Base-by-base conservation (phyloP, 2,113 vertebrate species). In the Microtus ochrogaster region DNA sequence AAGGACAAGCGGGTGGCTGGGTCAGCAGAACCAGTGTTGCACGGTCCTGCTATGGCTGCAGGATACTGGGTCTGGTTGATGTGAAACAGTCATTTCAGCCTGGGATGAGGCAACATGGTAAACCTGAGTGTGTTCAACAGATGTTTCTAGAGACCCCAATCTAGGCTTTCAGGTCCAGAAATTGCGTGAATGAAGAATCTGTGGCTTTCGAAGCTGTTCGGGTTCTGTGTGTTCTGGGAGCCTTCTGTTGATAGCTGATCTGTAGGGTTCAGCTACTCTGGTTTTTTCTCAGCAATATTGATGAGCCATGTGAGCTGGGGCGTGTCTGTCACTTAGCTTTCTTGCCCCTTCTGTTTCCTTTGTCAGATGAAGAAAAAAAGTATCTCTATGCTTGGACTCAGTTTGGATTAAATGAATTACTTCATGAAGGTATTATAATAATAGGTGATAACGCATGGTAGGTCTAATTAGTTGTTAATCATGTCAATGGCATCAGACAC, bases 31-130 rank as follows among this genome's bases (percentile, higher is more conserved):
- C 13, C 49, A 6, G 73, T 66, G 12, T 16, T 33, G 22, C 11
- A 0, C 4, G 0, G 30, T 30, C 0, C 73, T 10, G 19, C 3
- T 19, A 14, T 86, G 21, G 28, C 28, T 5, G n/a, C 0, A 17
- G 65, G 61, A 44, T 3, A 14, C 14, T 2, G 1, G 1, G 8
- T n/a, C 41, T 72, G 3, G 28, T 17, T 36, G 78, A 10, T 41
- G 17, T 12, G 63, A 12, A 61, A 0, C 22, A 76, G 61, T 49
- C 63, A 13, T 24, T 12, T 86, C 63, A 86, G 65, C 30, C 28
- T 49, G 84, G 41, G 41, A 1, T n/a, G 28, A 66, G 24, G 21
- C 82, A 39, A 21, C n/a, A 28, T 61, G 81, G 55, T 6, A 41
- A 41, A 24, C n/a, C n/a, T 17, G 63, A 68, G 28, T 11, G 36